These are phyloP conservation scores for Odocoileus virginianus DNA, from an alignment of 2,113 vertebrate species.

Conservation along the genomic window DNA sequence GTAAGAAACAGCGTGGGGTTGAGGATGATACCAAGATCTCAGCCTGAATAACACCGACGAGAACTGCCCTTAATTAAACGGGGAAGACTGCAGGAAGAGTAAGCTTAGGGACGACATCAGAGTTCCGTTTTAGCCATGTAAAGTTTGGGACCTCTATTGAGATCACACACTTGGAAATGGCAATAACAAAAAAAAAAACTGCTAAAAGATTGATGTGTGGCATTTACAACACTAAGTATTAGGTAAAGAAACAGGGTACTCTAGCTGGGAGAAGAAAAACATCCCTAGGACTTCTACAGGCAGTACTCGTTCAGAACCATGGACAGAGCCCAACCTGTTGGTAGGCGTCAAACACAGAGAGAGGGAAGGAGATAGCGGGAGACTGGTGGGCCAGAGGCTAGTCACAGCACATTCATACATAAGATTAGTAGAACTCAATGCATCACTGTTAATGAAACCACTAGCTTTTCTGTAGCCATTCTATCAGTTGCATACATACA, in stretches of 20 bases:
- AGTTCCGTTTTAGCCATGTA: background rate
- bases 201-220: background rate
- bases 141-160: background rate
- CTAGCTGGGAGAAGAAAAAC: background rate
- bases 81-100: background rate
- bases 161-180: background rate
- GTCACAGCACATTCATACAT: background rate
- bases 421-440: background rate
- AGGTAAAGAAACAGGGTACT: background rate
- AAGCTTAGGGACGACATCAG: background rate
- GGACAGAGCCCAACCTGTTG: background rate
- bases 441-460: background rate
- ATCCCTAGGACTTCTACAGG: background rate
- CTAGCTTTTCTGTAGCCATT: background rate
- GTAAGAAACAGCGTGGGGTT: background rate
- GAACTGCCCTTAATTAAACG: background rate
- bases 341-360: background rate
- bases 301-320: slow-evolving; percentile 2
- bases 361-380: background rate
- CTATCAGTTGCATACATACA: background rate
- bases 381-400: background rate
- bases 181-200: background rate
- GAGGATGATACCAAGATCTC: background rate
- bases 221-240: background rate
- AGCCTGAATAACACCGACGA: background rate